Percentiles rank a stretch among this genome's conserved stretches.
Evolutionary conservation across 1,140 invertebrate genomes (phyloP).

Genomic region (Drosophila parvula): DNA sequence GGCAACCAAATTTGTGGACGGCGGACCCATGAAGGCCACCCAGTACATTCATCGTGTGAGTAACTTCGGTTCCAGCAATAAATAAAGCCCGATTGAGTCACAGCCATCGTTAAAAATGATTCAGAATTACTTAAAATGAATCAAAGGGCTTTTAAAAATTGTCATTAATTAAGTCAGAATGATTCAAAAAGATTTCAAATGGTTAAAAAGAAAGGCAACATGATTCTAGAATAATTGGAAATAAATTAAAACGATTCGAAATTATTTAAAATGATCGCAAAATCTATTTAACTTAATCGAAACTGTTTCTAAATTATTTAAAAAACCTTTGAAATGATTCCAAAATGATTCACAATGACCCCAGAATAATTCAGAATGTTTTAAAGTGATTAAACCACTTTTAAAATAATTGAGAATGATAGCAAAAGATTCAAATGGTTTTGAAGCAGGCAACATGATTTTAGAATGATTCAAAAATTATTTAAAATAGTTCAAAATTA

Average conservation of each 20-base stretch:
- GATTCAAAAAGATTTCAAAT: too few species aligned
- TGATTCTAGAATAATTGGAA: background rate
- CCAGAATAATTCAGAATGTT: background rate
- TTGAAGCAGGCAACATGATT: background rate
- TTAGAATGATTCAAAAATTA: too few species aligned
- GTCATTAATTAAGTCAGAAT: too few species aligned
- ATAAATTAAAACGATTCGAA: background rate
- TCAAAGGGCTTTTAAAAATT: background rate
- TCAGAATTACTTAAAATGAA: background rate
- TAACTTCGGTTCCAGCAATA: constrained; percentile 78
- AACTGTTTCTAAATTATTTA: background rate
- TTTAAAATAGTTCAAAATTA: background rate
- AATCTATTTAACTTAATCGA: too few species aligned
- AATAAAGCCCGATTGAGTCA: background rate
- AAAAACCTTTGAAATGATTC: background rate
- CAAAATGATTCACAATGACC: background rate
- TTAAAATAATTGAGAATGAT: too few species aligned
- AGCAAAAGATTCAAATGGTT: background rate
- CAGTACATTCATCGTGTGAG: constrained; percentile 93
- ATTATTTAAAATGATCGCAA: background rate
- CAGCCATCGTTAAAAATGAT: background rate
- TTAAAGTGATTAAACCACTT: background rate
- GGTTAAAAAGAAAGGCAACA: too few species aligned
- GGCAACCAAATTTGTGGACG: constrained; percentile 89
- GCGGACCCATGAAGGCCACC: constrained; percentile 87